phyloP scores from a whole-genome alignment of 2,113 vertebrate species.

The Aegotheles bennettii region DNA sequence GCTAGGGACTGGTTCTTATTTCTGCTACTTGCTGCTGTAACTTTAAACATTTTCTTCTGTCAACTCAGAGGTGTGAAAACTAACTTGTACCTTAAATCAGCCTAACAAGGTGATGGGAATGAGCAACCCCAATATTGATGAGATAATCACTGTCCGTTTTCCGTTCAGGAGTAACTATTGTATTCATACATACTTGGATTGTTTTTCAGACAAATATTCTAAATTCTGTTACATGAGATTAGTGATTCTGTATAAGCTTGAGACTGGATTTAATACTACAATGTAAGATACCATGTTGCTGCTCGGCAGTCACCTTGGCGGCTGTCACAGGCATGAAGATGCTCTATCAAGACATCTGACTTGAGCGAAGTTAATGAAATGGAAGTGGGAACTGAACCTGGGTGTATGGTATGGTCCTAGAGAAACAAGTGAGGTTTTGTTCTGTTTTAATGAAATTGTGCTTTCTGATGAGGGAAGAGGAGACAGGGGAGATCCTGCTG shows the following conservation, averaged over 20 bases:
- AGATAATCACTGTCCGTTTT: background rate
- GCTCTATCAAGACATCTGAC: background rate
- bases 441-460: background rate
- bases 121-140: rapidly evolving
- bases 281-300: background rate
- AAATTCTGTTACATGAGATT: background rate
- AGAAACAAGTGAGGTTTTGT: background rate
- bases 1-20: background rate
- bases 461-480: background rate
- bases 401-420: background rate
- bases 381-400: background rate
- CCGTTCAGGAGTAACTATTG: background rate
- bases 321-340: background rate
- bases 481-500: background rate
- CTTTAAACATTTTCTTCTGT: background rate
- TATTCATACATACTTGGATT: background rate
- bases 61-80: background rate
- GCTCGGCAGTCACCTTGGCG: background rate
- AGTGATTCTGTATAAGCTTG: background rate
- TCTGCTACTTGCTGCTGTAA: background rate
- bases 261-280: background rate
- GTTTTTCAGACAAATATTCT: background rate
- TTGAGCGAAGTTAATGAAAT: background rate
- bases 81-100: background rate
- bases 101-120: background rate